Percentiles rank a stretch among this genome's conserved stretches.
Evolutionary conservation across 2,113 vertebrate species (phyloP).

Genomic region (Prionailurus bengalensis): DNA sequence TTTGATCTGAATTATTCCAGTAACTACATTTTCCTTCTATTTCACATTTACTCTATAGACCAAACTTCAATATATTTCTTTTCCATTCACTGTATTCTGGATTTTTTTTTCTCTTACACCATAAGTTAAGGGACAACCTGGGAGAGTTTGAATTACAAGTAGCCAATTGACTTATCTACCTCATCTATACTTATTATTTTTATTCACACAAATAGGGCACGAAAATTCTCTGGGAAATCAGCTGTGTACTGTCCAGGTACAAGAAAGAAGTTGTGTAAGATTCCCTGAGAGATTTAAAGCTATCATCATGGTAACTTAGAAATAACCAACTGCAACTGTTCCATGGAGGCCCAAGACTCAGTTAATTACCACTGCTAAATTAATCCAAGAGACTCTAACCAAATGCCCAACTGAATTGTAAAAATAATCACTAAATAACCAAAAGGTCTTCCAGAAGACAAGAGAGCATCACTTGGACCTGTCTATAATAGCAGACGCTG

Average conservation of each 20-base stretch:
- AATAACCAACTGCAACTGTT: conserved; percentile 56
- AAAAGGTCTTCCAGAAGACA: conserved; percentile 61
- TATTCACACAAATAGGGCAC: conserved; percentile 2
- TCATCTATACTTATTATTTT: conserved; percentile 56
- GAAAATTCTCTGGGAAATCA: conserved; percentile 55
- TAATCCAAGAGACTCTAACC: conserved; percentile 64
- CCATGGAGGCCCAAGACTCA: conserved; percentile 14
- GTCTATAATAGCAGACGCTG: not conserved
- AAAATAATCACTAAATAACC: conserved; percentile 66
- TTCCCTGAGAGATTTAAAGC: conserved; percentile 41
- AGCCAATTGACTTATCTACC: not conserved
- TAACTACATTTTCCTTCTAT: conserved; percentile 38
- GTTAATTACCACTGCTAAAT: conserved; percentile 73
- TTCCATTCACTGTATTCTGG: not conserved
- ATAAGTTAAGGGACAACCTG: not conserved
- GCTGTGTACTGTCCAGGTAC: not conserved
- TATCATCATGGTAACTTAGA: conserved; percentile 46
- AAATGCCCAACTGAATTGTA: conserved; percentile 54
- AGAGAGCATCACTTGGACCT: not conserved
- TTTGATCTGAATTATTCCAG: conserved; percentile 40
- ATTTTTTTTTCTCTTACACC: not conserved
- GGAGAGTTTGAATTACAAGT: conserved; percentile 40
- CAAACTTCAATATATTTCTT: conserved; percentile 1
- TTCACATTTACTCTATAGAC: conserved; percentile 1
- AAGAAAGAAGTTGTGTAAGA: conserved; percentile 34